Conservation (phyloP, 2,888 invertebrate species). For the Lagria hirta region DNA sequence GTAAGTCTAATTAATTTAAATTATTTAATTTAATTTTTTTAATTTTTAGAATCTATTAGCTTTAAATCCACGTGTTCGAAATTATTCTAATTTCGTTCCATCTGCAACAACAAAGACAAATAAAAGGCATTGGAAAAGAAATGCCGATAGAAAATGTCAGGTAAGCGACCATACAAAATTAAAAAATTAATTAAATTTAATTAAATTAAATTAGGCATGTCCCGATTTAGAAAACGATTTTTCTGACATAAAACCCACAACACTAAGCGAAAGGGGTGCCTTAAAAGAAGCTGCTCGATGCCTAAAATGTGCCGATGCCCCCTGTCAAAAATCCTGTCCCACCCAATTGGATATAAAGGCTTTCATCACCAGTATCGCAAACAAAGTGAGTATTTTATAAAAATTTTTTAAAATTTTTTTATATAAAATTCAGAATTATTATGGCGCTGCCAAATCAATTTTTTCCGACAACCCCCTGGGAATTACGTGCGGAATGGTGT, state of each 20-base stretch:
- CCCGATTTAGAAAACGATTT: conserved; percentile 81
- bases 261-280: conserved; percentile 93
- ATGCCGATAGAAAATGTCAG: conserved; percentile 77
- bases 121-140: conserved; percentile 95
- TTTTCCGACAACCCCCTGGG: conserved; percentile 97
- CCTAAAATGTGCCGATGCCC: conserved; percentile 92
- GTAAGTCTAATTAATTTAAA: conserved; percentile 57
- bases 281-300: conserved; percentile 86
- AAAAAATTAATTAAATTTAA: conserved; percentile 4
- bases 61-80: conserved; percentile 81
- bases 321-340: conserved; percentile 98
- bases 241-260: conserved; percentile 96
- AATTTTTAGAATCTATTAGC: conserved; percentile 74
- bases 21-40: conserved; percentile 4
- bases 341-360: conserved; percentile 96
- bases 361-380: conserved; percentile 95
- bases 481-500: conserved; percentile 96
- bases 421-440: conserved; percentile 76
- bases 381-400: conserved; percentile 65
- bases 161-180: conserved; percentile 59
- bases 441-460: conserved; percentile 95
- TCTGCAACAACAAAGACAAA: conserved; percentile 81
- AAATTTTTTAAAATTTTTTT: conserved; percentile 5
- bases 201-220: conserved; percentile 60
- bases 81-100: conserved; percentile 78